Conservation (phyloP, 2,888 invertebrate species). For the Frankliniella fusca region DNA sequence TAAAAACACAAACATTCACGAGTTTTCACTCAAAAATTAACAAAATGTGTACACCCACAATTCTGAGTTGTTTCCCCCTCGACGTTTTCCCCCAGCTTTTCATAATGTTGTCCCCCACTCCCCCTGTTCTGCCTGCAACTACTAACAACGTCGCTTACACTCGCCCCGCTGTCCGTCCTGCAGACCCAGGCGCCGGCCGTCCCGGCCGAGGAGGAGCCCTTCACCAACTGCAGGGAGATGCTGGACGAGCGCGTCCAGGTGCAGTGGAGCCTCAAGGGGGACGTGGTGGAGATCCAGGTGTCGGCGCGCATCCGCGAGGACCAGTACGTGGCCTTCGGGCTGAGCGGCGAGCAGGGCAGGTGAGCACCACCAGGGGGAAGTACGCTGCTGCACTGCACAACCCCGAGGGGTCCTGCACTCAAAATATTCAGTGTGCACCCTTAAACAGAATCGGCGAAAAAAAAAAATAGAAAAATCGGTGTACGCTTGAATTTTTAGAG, state of each 20-base stretch:
- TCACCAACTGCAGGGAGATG: conserved; percentile 78
- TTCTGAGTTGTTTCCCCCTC: too few species aligned
- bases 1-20: too few species aligned
- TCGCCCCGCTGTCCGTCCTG: neutral
- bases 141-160: neutral
- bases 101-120: neutral
- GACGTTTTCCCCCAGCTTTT: neutral
- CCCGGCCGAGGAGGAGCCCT: conserved; percentile 49
- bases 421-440: too few species aligned
- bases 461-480: too few species aligned
- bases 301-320: conserved; percentile 74
- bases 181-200: neutral
- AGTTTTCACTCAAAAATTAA: too few species aligned
- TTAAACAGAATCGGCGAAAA: too few species aligned
- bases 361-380: conserved; percentile 42
- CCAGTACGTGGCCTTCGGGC: conserved; percentile 84
- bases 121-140: neutral
- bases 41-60: too few species aligned
- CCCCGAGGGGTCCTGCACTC: too few species aligned
- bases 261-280: conserved; percentile 72
- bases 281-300: conserved; percentile 70
- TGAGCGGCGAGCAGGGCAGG: conserved; percentile 73
- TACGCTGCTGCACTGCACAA: too few species aligned
- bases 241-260: conserved; percentile 78
- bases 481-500: too few species aligned